These are phyloP conservation scores for Aphrocallistes beatrix DNA, from an alignment of 37 sponge, comb jelly and placozoan species.

Conservation along the genomic window DNA sequence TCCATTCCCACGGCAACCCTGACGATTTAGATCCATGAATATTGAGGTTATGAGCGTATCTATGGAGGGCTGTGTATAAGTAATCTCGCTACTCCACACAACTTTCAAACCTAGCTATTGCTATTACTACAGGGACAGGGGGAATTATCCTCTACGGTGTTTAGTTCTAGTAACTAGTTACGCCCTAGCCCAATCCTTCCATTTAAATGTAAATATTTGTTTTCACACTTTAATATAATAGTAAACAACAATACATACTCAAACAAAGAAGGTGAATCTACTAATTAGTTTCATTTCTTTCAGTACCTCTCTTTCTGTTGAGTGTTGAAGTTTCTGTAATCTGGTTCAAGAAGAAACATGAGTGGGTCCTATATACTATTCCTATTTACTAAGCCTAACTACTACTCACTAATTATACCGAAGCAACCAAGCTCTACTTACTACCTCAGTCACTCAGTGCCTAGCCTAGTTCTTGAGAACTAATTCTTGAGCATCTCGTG, in stretches of 20 bases:
- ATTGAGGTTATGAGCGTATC: too few species aligned
- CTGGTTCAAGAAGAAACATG: neutral
- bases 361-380: neutral
- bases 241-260: neutral
- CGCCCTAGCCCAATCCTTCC: too few species aligned
- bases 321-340: too few species aligned
- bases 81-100: too few species aligned
- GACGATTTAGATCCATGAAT: too few species aligned
- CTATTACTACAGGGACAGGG: too few species aligned
- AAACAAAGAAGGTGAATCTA: neutral
- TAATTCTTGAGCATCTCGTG: neutral
- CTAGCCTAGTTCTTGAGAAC: neutral
- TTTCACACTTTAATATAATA: neutral
- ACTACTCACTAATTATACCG: constrained; percentile 20
- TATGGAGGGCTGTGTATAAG: too few species aligned
- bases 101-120: too few species aligned
- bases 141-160: too few species aligned
- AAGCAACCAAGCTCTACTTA: neutral
- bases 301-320: neutral
- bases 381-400: neutral
- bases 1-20: too few species aligned
- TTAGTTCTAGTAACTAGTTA: too few species aligned
- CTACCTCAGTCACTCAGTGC: neutral
- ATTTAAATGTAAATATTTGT: neutral
- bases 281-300: neutral